Evolutionary conservation across 2,113 vertebrate species (phyloP).

Genomic region (Aramus guarauna): DNA sequence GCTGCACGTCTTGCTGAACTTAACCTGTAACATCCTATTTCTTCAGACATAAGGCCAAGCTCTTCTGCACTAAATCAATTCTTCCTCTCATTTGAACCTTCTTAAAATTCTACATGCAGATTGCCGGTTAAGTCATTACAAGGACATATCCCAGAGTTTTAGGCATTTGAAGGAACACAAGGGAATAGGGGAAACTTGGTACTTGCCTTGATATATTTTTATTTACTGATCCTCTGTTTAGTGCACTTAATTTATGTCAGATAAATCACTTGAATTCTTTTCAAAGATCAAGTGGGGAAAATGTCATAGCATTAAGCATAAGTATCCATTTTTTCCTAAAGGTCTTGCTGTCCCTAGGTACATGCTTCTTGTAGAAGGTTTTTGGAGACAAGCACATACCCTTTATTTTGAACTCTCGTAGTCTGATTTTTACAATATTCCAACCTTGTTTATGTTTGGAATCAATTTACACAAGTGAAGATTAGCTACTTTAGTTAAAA

Average conservation of each 20-base stretch:
- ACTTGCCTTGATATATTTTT: constrained; percentile 34
- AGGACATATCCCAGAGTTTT: background rate
- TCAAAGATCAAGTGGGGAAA: constrained; percentile 50
- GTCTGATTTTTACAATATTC: background rate
- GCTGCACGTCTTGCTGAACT: background rate
- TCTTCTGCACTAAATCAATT: constrained; percentile 16
- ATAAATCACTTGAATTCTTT: constrained; percentile 53
- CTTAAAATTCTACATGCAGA: constrained; percentile 37
- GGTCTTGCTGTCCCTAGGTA: constrained; percentile 14
- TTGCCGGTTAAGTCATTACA: constrained; percentile 21
- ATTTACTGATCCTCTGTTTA: constrained; percentile 56
- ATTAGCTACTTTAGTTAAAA: background rate
- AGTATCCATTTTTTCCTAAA: constrained; percentile 31
- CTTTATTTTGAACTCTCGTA: background rate
- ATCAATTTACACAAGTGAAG: background rate
- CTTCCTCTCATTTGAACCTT: background rate
- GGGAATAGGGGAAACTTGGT: background rate
- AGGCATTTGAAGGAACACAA: background rate
- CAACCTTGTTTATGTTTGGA: background rate
- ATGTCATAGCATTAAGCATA: constrained; percentile 50
- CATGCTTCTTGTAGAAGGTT: background rate
- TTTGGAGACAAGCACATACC: background rate
- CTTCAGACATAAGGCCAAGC: background rate
- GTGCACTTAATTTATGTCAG: constrained; percentile 52
- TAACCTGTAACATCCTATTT: constrained; percentile 3